These are phyloP conservation scores for Celastrina argiolus DNA, from an alignment of 2,888 invertebrate genomes.

Conservation along the genomic window DNA sequence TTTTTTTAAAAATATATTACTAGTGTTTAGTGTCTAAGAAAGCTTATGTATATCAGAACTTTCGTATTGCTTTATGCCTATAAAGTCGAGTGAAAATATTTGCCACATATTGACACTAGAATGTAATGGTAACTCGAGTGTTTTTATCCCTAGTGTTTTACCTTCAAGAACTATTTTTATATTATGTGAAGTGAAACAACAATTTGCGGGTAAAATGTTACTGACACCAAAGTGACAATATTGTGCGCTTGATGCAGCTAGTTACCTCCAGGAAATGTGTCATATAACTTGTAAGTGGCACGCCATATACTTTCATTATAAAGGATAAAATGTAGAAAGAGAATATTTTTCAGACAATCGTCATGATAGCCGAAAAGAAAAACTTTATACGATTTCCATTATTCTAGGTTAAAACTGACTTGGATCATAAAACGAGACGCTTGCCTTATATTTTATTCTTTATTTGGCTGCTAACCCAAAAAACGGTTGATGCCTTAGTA, in stretches of 20 bases:
- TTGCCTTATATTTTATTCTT: slow-evolving; percentile 8
- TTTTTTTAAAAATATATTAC: neutral
- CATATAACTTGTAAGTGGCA: neutral
- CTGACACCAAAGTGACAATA: neutral
- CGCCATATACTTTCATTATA: neutral
- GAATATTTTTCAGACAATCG: neutral
- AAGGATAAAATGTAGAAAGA: neutral
- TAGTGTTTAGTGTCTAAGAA: neutral
- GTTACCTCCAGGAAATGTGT: neutral
- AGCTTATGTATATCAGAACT: neutral
- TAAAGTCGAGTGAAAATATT: neutral
- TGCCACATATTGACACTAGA: neutral
- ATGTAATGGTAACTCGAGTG: neutral
- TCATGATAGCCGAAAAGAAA: neutral
- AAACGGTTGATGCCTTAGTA: neutral
- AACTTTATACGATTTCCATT: neutral
- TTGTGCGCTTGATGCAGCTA: neutral
- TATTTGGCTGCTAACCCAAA: neutral
- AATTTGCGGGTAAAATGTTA: neutral
- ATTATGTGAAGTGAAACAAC: neutral
- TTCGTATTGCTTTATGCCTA: neutral
- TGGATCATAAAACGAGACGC: neutral
- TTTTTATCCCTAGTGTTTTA: neutral
- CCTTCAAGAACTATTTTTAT: neutral
- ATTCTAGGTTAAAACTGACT: neutral